A percentile compares a stretch with the other conserved stretches of the same genome.
Evolutionary conservation across 2,113 vertebrate species (phyloP).

Genomic region (Eretmochelys imbricata): DNA sequence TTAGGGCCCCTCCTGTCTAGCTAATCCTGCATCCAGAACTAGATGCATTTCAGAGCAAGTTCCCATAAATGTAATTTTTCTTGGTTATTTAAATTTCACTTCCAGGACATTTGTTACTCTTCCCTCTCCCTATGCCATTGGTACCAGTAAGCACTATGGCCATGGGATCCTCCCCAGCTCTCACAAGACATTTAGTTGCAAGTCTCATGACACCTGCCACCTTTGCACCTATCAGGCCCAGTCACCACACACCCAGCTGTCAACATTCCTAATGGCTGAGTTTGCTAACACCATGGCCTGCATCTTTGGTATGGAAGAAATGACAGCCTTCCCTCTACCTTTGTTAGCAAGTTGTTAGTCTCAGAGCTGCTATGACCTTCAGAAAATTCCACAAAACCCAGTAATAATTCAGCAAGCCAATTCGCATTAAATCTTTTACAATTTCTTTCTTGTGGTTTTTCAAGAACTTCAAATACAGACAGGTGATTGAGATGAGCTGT

Average conservation of each 20-base stretch:
- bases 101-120: background rate
- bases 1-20: background rate
- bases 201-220: background rate
- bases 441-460: background rate
- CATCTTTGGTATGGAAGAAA: background rate
- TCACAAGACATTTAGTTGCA: background rate
- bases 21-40: background rate
- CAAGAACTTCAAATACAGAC: background rate
- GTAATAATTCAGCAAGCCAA: background rate
- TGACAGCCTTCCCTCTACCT: background rate
- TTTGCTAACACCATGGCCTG: background rate
- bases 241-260: background rate
- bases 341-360: background rate
- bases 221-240: accelerated
- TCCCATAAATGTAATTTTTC: background rate
- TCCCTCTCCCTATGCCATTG: background rate
- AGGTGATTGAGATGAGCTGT: background rate
- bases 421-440: background rate
- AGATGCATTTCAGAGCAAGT: background rate
- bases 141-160: background rate
- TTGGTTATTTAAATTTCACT: background rate
- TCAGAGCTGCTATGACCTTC: background rate
- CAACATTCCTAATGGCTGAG: background rate
- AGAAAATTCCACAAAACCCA: background rate
- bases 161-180: background rate